Evolutionary conservation across 1,140 invertebrate genomes (phyloP).

Genomic region (Pogonus chalceus): DNA sequence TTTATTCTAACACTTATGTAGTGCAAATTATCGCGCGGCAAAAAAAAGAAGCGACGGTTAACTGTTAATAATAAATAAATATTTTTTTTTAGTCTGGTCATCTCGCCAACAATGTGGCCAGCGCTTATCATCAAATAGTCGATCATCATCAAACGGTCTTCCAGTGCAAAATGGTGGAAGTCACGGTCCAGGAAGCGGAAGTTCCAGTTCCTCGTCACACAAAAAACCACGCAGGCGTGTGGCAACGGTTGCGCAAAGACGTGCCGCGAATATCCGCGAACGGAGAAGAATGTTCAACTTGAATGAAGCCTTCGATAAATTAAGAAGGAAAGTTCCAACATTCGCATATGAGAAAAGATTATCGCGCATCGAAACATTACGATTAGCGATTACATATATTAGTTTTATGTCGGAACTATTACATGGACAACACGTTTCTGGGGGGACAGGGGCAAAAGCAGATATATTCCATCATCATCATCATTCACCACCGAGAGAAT

Average conservation of each 20-base stretch:
- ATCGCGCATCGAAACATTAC: constrained; percentile 93
- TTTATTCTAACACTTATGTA: too few relatives aligned
- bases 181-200: constrained; percentile 23
- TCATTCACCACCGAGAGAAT: neutral
- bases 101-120: constrained; percentile 38
- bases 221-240: constrained; percentile 80
- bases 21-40: too few relatives aligned
- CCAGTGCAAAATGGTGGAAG: neutral
- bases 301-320: constrained; percentile 93
- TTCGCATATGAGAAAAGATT: constrained; percentile 98
- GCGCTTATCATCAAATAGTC: constrained; percentile 27
- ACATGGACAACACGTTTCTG: constrained; percentile 38
- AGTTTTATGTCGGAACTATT: constrained; percentile 91
- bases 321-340: constrained; percentile 89
- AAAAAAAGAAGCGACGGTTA: too few relatives aligned
- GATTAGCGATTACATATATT: constrained; percentile 96
- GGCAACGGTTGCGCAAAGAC: constrained; percentile 77
- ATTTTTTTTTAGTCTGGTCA: constrained; percentile 31
- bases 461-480: constrained; percentile 2
- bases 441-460: neutral
- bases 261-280: constrained; percentile 91
- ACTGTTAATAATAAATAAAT: too few relatives aligned
- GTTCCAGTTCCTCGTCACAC: constrained; percentile 26
- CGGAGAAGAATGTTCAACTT: constrained; percentile 92
- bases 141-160: constrained; percentile 23